These are phyloP conservation scores for Daktulosphaira vitifoliae DNA, from an alignment of 1,140 invertebrate genomes.

Conservation along the genomic window DNA sequence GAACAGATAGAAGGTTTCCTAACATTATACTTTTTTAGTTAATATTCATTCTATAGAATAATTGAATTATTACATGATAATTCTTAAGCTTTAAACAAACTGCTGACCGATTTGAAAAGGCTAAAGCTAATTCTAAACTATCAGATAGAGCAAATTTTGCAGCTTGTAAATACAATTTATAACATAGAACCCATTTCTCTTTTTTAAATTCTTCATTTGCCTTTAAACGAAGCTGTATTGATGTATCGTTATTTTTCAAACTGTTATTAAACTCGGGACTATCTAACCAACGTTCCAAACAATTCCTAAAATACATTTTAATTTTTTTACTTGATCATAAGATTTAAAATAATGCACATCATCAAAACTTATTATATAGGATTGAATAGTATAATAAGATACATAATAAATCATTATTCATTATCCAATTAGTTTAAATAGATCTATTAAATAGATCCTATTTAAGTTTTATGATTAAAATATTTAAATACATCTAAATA, in stretches of 20 bases:
- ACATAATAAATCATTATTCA: too few species aligned
- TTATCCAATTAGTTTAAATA: too few species aligned
- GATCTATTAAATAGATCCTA: too few species aligned
- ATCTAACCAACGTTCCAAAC: not conserved
- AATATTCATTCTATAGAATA: too few species aligned
- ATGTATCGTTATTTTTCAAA: constrained; percentile 38
- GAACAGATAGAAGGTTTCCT: too few species aligned
- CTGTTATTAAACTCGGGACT: constrained; percentile 16
- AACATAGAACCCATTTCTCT: constrained; percentile 42
- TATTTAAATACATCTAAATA: too few species aligned
- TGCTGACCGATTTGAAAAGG: constrained; percentile 46
- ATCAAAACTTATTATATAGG: too few species aligned
- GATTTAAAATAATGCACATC: too few species aligned
- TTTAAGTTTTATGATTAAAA: too few species aligned
- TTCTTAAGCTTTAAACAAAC: constrained; percentile 43
- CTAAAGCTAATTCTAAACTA: constrained; percentile 43
- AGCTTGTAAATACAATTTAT: constrained; percentile 44
- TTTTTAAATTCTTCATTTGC: constrained; percentile 44
- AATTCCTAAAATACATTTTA: not conserved
- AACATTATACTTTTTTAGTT: too few species aligned
- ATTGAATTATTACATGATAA: constrained; percentile 39
- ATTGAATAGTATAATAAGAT: too few species aligned
- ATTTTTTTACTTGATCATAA: not conserved
- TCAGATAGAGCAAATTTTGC: constrained; percentile 41
- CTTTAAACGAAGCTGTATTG: constrained; percentile 39